phyloP scores from a whole-genome alignment of 2,113 vertebrate genomes.

The Pedetes capensis region DNA sequence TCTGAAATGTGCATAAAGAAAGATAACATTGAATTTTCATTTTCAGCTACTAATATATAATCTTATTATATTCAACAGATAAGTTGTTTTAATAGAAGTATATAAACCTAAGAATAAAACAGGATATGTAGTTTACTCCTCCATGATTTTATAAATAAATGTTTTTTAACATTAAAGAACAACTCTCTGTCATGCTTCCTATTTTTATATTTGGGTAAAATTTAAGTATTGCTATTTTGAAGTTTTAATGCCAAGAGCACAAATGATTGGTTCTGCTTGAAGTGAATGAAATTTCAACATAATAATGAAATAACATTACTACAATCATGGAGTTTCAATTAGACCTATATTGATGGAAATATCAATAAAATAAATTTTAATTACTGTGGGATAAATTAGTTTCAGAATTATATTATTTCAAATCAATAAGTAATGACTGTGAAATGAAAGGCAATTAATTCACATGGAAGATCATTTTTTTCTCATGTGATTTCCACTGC shows the following conservation, averaged over 20 bases:
- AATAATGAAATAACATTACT: background rate
- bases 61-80: background rate
- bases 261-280: background rate
- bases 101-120: background rate
- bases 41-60: background rate
- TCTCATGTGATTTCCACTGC: background rate
- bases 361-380: conserved; percentile 34
- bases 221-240: background rate
- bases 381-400: background rate
- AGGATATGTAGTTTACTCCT: background rate
- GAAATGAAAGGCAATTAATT: background rate
- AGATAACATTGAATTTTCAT: background rate
- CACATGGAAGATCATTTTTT: background rate
- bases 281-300: conserved; percentile 1
- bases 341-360: background rate
- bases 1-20: background rate
- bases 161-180: background rate
- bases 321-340: background rate
- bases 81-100: background rate
- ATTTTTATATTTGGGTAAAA: background rate
- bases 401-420: conserved; percentile 45
- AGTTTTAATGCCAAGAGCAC: background rate
- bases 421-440: background rate
- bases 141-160: background rate
- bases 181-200: background rate